phyloP scores from a whole-genome alignment of 2,113 vertebrate genomes.

The Plotosus lineatus region DNA sequence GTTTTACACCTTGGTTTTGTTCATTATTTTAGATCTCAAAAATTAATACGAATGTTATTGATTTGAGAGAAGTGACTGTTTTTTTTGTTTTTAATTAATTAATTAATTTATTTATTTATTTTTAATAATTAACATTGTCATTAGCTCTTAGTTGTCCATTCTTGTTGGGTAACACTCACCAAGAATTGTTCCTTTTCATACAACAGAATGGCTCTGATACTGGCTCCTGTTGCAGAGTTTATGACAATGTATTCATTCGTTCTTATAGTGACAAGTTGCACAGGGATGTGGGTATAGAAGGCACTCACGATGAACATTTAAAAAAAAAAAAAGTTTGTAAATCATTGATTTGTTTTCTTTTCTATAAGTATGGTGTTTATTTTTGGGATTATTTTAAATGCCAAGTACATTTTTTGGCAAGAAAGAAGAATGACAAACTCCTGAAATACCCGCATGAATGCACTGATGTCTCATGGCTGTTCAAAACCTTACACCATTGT shows the following conservation, averaged over 20 bases:
- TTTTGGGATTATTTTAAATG: too few relatives aligned
- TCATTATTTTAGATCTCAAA: not conserved
- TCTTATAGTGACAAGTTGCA: not conserved
- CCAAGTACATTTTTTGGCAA: too few relatives aligned
- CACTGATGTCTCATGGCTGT: too few relatives aligned
- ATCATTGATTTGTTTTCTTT: not conserved
- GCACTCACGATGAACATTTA: not conserved
- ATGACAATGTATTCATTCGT: not conserved
- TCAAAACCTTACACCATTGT: too few relatives aligned
- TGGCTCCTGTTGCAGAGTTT: not conserved
- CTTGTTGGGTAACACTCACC: not conserved
- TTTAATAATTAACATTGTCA: not conserved
- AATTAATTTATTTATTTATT: too few relatives aligned
- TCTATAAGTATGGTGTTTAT: not conserved
- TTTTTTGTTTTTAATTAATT: too few relatives aligned
- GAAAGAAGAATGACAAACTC: too few relatives aligned
- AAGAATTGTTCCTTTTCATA: not conserved
- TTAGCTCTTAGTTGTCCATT: not conserved
- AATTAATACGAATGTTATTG: not conserved
- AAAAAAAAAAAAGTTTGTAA: not conserved
- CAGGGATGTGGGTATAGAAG: not conserved
- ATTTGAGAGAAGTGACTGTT: too few relatives aligned
- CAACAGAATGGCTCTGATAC: not conserved
- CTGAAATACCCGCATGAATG: too few relatives aligned
- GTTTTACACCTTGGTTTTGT: slow-evolving; percentile 28